These are phyloP conservation scores for Actenoides lindsayi DNA, from an alignment of 2,113 vertebrate genomes.

Conservation along the genomic window DNA sequence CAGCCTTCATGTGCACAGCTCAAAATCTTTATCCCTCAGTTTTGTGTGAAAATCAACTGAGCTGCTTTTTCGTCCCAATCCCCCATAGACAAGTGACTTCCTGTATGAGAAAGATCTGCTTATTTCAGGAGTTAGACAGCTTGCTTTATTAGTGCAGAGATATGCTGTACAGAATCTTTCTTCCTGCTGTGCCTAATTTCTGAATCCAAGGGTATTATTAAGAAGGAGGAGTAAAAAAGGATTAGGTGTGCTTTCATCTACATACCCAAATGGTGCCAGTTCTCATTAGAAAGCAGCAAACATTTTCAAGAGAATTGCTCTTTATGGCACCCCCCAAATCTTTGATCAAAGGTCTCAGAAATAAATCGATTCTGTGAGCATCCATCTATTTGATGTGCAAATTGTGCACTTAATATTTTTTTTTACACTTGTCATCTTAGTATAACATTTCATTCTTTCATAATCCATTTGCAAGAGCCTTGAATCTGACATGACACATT, in stretches of 20 bases:
- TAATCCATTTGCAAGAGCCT: slow-evolving; percentile 4
- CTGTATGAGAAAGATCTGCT: background rate
- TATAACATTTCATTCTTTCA: slow-evolving; percentile 31
- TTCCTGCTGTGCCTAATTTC: slow-evolving; percentile 41
- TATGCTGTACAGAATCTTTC: background rate
- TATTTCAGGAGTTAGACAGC: background rate
- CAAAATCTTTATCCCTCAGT: background rate
- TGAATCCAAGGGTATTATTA: slow-evolving; percentile 43
- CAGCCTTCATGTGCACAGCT: background rate
- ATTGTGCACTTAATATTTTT: slow-evolving; percentile 2
- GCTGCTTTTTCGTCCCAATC: background rate
- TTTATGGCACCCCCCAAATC: background rate
- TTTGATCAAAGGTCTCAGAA: slow-evolving; percentile 31
- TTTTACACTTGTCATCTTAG: slow-evolving; percentile 15
- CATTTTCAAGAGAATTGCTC: background rate
- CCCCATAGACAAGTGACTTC: background rate
- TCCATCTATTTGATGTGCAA: slow-evolving; percentile 38
- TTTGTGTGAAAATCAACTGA: background rate
- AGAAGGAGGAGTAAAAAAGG: slow-evolving; percentile 39
- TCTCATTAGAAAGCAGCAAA: slow-evolving; percentile 42
- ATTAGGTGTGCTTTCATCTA: slow-evolving; percentile 42
- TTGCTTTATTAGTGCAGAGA: background rate
- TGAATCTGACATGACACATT: background rate
- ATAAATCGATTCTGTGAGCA: slow-evolving; percentile 34
- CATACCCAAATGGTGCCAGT: background rate